Evolutionary conservation across 1,140 invertebrate genomes (phyloP), one percentile per base, ranked within the genome.

Genomic region (Euura saliciscinereae): DNA sequence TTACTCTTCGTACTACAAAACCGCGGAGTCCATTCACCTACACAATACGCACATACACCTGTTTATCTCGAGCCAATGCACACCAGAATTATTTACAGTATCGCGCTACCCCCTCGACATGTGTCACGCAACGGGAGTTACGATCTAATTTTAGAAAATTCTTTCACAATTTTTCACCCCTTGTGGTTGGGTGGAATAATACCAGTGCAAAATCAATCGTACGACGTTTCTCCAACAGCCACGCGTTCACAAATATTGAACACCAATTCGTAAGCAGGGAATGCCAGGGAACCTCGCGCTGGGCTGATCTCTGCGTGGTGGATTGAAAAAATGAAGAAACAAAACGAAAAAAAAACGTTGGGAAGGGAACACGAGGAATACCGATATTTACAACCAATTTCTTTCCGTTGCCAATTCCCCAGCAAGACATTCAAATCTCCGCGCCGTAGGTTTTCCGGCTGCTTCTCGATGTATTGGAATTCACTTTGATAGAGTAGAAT

Each of bases 381-480:
- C 68, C 68, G 76, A 79, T 79, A 79, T 79, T 79, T 79, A 71
- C 70, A 78, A 68, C 66, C 44, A 42, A 44, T 59, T 59, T n/a
- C 51, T 59, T 59, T 59, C 70, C 68, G 45, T 76, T 72, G 70
- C 70, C 76, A 80, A 78, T 80, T 80, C 72, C 77, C 64, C 6
- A 72, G 79, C 79, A 76, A 74, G 77, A 80, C 79, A 80, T 80
- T 80, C 79, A 80, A 80, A 80, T 80, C 77, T 79, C 76, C 28
- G 28, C 28, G 13, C 68, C 45, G 11, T n/a, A 45, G 44, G 44
- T 65, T 45, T 79, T 80, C 80, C 75, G 76, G 78, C 80, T 74
- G 73, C 75, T 74, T 77, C 75, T 75, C 72, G 69, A 81, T 80
- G 76, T 81, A 81, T 81, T 78, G 79, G 79, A 80, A 81, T 80